A percentile compares a stretch with the other conserved stretches of the same genome.
phyloP scores from a whole-genome alignment of 2,797 vertebrate species.

The Bovichtus variegatus region DNA sequence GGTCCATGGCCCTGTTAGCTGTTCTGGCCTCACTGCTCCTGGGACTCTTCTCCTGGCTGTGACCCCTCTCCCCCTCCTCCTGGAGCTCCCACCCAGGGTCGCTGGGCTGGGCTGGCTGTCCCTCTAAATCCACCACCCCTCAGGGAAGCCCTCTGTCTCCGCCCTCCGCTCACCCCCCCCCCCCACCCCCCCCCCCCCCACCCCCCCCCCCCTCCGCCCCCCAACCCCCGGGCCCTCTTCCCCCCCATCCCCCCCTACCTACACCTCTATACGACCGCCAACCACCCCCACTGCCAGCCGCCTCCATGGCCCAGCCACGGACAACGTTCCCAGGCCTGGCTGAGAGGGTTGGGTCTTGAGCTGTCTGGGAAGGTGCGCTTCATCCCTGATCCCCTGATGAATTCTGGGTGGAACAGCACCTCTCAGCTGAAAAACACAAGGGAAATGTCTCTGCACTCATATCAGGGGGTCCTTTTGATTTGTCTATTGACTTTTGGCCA shows the following conservation, averaged over 20 bases:
- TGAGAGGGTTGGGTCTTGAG: slow-evolving; percentile 50
- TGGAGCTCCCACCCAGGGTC: slow-evolving; percentile 68
- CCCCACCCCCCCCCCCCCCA: background rate
- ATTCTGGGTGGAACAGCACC: slow-evolving; percentile 60
- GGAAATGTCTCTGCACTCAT: slow-evolving; percentile 77
- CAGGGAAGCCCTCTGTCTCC: slow-evolving; percentile 83
- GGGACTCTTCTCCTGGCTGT: slow-evolving; percentile 78
- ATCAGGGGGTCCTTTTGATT: slow-evolving; percentile 72
- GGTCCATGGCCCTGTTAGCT: slow-evolving; percentile 56
- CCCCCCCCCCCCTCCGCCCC: slow-evolving; percentile 73
- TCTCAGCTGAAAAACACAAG: slow-evolving; percentile 74
- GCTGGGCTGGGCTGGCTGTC: slow-evolving; percentile 81
- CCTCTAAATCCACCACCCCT: slow-evolving; percentile 82
- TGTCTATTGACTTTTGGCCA: slow-evolving; percentile 76
- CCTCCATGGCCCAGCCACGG: slow-evolving; percentile 62
- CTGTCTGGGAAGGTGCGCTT: slow-evolving; percentile 51
- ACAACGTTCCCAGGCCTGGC: slow-evolving; percentile 64
- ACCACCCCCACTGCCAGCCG: slow-evolving; percentile 75
- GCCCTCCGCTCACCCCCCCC: background rate
- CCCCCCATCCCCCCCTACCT: slow-evolving; percentile 50
- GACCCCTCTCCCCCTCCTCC: slow-evolving; percentile 58
- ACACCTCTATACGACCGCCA: slow-evolving; percentile 72
- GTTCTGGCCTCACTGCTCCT: slow-evolving; percentile 69
- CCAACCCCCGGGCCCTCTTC: slow-evolving; percentile 67
- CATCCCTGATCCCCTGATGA: slow-evolving; percentile 57